Evolutionary conservation across 1,140 invertebrate genomes (phyloP).

Genomic region (Hermatobates lingyangjiaoensis): DNA sequence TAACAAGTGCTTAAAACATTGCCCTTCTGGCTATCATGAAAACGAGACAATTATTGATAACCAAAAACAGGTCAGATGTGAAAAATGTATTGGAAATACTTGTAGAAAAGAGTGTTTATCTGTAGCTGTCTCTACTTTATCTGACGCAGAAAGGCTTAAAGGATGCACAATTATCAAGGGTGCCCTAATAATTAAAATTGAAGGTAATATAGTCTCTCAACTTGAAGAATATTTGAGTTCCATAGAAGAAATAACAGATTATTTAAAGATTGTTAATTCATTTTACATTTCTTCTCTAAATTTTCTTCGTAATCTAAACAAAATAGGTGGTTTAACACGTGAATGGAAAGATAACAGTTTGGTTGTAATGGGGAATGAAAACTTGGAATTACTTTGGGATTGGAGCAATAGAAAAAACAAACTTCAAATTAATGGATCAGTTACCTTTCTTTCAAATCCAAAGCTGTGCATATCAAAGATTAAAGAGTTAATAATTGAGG

Average conservation of each 20-base stretch:
- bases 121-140: conserved; percentile 46
- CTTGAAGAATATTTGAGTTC: conserved; percentile 56
- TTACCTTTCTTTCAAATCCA: conserved; percentile 89
- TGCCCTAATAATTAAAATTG: conserved; percentile 54
- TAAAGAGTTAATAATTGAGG: conserved; percentile 34
- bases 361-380: conserved; percentile 65
- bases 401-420: conserved; percentile 29
- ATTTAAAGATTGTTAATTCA: conserved; percentile 59
- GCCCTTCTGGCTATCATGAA: conserved; percentile 43
- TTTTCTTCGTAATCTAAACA: conserved; percentile 59
- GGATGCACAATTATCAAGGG: conserved; percentile 73
- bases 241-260: conserved; percentile 58
- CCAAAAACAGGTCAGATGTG: background rate
- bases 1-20: conserved; percentile 19
- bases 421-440: conserved; percentile 36
- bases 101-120: conserved; percentile 47
- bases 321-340: conserved; percentile 36
- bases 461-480: conserved; percentile 74
- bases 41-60: conserved; percentile 46
- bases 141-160: conserved; percentile 44
- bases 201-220: conserved; percentile 52
- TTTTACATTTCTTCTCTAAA: conserved; percentile 60
- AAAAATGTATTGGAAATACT: conserved; percentile 16
- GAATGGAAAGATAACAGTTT: conserved; percentile 26
- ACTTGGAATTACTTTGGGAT: conserved; percentile 77